A percentile compares a stretch with the other conserved stretches of the same genome.
Evolutionary conservation across 2,797 vertebrate genomes (phyloP).

Genomic region (Geotrypetes seraphini): DNA sequence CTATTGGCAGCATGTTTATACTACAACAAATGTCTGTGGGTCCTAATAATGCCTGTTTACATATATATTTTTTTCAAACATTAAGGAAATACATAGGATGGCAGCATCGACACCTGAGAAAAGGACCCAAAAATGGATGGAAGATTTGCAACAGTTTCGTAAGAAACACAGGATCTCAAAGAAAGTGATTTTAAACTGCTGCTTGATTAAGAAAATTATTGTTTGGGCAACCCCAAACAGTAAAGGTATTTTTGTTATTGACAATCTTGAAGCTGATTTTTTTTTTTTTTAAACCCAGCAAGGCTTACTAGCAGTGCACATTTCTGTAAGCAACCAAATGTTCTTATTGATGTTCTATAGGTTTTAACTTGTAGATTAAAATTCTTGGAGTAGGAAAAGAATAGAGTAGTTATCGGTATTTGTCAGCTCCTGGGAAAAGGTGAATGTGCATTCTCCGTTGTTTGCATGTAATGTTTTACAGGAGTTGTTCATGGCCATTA

Average conservation of each 20-base stretch:
- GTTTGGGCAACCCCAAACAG: slow-evolving; percentile 60
- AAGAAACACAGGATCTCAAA: slow-evolving; percentile 61
- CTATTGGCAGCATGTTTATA: too few species aligned
- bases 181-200: slow-evolving; percentile 70
- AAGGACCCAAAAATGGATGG: slow-evolving; percentile 48
- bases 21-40: too few species aligned
- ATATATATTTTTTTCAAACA: slow-evolving; percentile 13
- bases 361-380: too few species aligned
- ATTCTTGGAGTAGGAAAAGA: too few species aligned
- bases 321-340: slow-evolving; percentile 3
- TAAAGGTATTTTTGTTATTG: slow-evolving; percentile 55
- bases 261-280: slow-evolving; percentile 19
- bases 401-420: too few species aligned
- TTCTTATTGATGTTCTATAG: too few species aligned
- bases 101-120: slow-evolving; percentile 55
- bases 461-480: too few species aligned
- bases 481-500: too few species aligned
- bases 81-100: slow-evolving; percentile 33
- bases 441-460: too few species aligned
- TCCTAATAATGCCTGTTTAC: too few species aligned
- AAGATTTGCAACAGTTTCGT: slow-evolving; percentile 52
- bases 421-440: too few species aligned
- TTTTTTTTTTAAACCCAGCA: too few species aligned
- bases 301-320: slow-evolving; percentile 13
- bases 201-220: slow-evolving; percentile 63